Conservation (phyloP, 2,888 invertebrate genomes). For the Sialis lutaria region DNA sequence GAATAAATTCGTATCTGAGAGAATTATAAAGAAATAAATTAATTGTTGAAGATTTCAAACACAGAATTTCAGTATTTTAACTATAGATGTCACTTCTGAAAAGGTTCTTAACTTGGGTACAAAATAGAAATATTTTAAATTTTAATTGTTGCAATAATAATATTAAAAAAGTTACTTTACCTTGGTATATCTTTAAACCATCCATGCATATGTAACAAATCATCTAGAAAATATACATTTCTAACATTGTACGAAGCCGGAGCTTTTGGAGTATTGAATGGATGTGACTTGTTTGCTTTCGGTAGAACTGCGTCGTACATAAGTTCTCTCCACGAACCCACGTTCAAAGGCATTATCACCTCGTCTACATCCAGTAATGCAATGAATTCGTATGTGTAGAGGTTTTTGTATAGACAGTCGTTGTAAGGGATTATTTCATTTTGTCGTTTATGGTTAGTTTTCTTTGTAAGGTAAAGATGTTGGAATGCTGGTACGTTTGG, state of each 20-base stretch:
- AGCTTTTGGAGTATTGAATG: constrained; percentile 40
- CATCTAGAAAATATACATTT: constrained; percentile 86
- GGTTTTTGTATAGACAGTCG: constrained; percentile 85
- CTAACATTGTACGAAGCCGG: constrained; percentile 73
- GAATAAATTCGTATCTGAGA: too few species aligned
- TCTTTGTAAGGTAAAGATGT: constrained; percentile 76
- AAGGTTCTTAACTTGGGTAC: too few species aligned
- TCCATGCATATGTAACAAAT: constrained; percentile 62
- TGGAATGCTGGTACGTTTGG: constrained; percentile 80
- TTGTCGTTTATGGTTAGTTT: constrained; percentile 83
- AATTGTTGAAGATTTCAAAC: too few species aligned
- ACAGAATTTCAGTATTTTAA: too few species aligned
- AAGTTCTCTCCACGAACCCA: constrained; percentile 54
- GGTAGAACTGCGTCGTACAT: constrained; percentile 49
- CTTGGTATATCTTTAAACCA: constrained; percentile 65
- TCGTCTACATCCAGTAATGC: constrained; percentile 89
- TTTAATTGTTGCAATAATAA: constrained; percentile 13
- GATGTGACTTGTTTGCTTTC: constrained; percentile 33
- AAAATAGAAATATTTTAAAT: too few species aligned
- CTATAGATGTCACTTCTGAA: too few species aligned
- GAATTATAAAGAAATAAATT: too few species aligned
- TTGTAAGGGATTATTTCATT: constrained; percentile 94
- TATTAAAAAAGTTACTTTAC: constrained; percentile 2
- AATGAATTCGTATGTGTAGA: constrained; percentile 78
- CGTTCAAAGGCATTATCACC: constrained; percentile 76